Evolutionary conservation across 2,888 invertebrate species (phyloP), one percentile per base, ranked within the genome.

Genomic region (Lissonota sp.): DNA sequence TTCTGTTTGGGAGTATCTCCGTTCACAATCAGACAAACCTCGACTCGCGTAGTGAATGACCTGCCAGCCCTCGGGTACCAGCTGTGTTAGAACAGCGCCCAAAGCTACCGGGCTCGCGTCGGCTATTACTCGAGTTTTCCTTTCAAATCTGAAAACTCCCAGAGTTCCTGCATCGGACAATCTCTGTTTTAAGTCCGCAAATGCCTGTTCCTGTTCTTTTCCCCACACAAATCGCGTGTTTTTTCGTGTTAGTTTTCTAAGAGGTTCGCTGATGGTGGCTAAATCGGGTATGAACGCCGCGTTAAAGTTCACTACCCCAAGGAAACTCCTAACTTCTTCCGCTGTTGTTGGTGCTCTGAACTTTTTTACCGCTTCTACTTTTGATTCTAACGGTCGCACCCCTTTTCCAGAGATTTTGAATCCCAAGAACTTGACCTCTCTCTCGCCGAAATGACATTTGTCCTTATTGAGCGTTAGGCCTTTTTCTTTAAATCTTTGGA

Each of bases 21-120:
- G 86, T 74, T 93, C 90, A 4, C 87, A 86, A 7, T 84, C 89
- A 44, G 87, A 87, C 67, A 91, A 86, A 79, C 85, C 92, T 83
- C 84, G 86, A 63, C 91, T 93, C 0, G 91, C 92, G 83, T 90
- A 93, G 1, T 88, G 86, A 42, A 93, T 92, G 4, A 93, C 83
- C 80, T 88, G 79, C 39, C 84, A 84, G 0, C 84, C 87, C 39
- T 80, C 80, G 0, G 76, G 6, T 16, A 84, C 71, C 4, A 78
- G 75, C 75, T 92, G 91, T 10, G 87, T 85, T 8, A 91, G 69
- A 4, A 91, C 88, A 2, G 85, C 88, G 5, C 90, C 90, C 6
- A 90, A 51, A 0, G 84, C 89, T 4, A 90, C 89, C 5, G 90
- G 89, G 44, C 88, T 90, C 10, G 90, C 91, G 77, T 92, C 91